Conservation (phyloP, 2,797 vertebrate genomes). For the Sebastes reedi region DNA sequence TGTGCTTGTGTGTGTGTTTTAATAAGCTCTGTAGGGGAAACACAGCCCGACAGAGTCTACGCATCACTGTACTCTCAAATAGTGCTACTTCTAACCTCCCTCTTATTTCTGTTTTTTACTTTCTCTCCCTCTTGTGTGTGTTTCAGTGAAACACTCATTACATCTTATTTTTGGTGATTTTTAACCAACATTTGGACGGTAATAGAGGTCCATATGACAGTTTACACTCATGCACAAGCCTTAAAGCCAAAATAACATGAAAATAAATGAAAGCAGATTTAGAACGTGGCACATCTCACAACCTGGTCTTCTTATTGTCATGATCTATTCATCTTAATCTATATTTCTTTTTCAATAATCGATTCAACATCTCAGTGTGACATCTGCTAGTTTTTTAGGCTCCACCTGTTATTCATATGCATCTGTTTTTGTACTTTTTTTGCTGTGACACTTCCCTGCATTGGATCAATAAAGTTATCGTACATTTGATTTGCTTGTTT, state of each 20-base stretch:
- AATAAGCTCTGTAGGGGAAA: constrained; percentile 80
- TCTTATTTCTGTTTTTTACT: not conserved
- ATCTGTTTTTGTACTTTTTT: not conserved
- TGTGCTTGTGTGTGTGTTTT: constrained; percentile 68
- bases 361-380: not conserved
- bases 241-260: not conserved
- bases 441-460: not conserved
- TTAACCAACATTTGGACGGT: not conserved
- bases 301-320: not conserved
- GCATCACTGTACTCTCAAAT: constrained; percentile 44
- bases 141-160: not conserved
- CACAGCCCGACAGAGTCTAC: constrained; percentile 56
- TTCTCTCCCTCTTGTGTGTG: not conserved
- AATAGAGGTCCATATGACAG: not conserved
- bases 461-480: not conserved
- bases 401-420: not conserved
- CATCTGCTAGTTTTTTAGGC: not conserved
- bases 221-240: not conserved
- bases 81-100: not conserved
- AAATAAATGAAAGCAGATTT: not conserved
- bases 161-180: not conserved
- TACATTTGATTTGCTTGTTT: not conserved
- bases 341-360: not conserved
- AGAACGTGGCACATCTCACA: not conserved
- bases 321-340: not conserved